Percentiles rank a stretch among this genome's conserved stretches.
phyloP scores from a whole-genome alignment of 2,113 vertebrate species.

The Chlorodrepanis virens region DNA sequence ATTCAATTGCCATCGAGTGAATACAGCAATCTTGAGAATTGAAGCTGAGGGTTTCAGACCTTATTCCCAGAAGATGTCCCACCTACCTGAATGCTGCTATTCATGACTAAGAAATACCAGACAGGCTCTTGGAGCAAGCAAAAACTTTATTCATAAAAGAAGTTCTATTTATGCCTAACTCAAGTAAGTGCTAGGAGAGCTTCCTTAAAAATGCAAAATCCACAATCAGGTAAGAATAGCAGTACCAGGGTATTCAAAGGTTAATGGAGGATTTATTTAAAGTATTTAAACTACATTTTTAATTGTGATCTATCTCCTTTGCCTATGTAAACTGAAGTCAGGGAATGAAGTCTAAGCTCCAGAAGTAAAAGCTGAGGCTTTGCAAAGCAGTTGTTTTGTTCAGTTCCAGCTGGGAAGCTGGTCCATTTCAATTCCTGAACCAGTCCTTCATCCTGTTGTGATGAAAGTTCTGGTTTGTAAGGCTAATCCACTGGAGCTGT shows the following conservation, averaged over 20 bases:
- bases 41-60: background rate
- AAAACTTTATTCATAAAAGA: background rate
- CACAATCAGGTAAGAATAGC: background rate
- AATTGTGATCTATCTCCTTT: background rate
- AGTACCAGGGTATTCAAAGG: background rate
- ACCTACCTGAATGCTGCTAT: background rate
- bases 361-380: background rate
- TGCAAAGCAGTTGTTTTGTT: background rate
- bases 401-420: background rate
- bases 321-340: background rate
- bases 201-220: background rate
- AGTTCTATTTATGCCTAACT: background rate
- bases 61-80: conserved; percentile 3
- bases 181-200: background rate
- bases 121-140: background rate
- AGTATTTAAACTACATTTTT: background rate
- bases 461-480: background rate
- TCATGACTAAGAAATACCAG: background rate
- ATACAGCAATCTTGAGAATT: background rate
- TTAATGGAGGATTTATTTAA: background rate
- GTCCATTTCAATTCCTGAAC: background rate
- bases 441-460: background rate
- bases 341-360: background rate
- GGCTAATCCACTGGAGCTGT: background rate
- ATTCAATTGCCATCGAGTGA: background rate